Evolutionary conservation across 2,113 vertebrate genomes (phyloP).

Genomic region (Zosterops pallidus): DNA sequence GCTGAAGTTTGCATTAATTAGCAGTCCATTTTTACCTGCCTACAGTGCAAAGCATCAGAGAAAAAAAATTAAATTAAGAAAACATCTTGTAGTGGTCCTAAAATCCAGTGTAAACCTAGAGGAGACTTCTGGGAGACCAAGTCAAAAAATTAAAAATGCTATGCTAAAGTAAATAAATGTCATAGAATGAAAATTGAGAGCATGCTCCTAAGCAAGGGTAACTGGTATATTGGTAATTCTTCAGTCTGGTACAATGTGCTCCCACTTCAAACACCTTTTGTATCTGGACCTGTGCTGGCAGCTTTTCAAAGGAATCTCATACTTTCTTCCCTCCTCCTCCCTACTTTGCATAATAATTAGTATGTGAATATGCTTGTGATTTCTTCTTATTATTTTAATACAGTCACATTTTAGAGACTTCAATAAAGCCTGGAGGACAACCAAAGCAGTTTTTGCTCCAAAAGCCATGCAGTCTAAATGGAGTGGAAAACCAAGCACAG

Average conservation of each 20-base stretch:
- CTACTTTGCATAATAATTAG: slow-evolving; percentile 31
- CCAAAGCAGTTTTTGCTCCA: background rate
- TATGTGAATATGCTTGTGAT: slow-evolving; percentile 24
- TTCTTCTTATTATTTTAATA: slow-evolving; percentile 23
- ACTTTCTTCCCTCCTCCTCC: background rate
- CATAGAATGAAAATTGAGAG: background rate
- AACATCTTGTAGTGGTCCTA: background rate
- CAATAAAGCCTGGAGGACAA: background rate
- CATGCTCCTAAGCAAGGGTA: background rate
- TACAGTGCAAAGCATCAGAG: background rate
- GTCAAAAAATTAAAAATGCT: background rate
- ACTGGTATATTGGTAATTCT: background rate
- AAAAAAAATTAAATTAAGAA: background rate
- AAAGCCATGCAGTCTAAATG: background rate
- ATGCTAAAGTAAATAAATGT: background rate
- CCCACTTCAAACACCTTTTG: slow-evolving; percentile 40
- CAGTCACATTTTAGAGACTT: background rate
- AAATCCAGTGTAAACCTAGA: background rate
- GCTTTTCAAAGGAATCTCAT: slow-evolving; percentile 15
- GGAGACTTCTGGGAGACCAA: background rate
- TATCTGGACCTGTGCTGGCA: slow-evolving; percentile 31
- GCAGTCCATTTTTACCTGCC: background rate
- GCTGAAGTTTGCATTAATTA: background rate
- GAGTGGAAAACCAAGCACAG: background rate
- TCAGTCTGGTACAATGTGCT: background rate